Evolutionary conservation across 1,140 invertebrate genomes (phyloP), one percentile per base, ranked within the genome.

Genomic region (Lerema accius): DNA sequence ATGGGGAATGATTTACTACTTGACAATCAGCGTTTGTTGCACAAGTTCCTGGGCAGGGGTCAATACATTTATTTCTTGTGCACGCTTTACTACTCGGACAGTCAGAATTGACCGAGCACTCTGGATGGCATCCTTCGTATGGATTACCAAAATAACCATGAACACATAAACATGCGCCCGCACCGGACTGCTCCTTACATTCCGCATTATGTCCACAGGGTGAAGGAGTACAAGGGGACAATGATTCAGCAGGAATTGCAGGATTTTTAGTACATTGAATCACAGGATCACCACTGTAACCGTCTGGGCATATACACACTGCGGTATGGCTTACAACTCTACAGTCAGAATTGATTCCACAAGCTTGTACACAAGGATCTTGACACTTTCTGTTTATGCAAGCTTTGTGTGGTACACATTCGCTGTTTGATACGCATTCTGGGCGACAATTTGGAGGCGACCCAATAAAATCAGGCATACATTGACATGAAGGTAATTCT

Each of bases 1-100:
- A 92, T 15, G 96, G 95, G n/a, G 94, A 92, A 86, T 96, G 95
- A 81, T 95, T 96, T 0, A 94, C 92, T 0, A 96, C 94, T 72
- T 92, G 91, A 82, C 96, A 96, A 56, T 94, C 92, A 5, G 19
- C 19, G 5, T 23, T 23, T 23, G 5, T 23, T 23, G 19, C 19
- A 23, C 19, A 23, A 3, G 19, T 23, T 23, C 19, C 19, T 23
- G 19, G 19, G 19, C 19, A 23, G 5, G 19, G 19, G 5, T 23
- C 19, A 3, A 23, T 23, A 23, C 19, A 23, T 23, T 23, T 23
- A 23, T 23, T 23, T 23, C 19, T 23, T 23, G 93, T 86, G 73
- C 95, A 96, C 17, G 94, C 94, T 78, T 91, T 93, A 67, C 94
- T 93, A 75, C 93, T 92, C 6, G 93, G 80, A 80, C 95, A 96